Percentiles rank a stretch among this genome's conserved stretches.
Evolutionary conservation across 1,140 invertebrate species (phyloP).

Genomic region (Drosophila pseudoobscura): DNA sequence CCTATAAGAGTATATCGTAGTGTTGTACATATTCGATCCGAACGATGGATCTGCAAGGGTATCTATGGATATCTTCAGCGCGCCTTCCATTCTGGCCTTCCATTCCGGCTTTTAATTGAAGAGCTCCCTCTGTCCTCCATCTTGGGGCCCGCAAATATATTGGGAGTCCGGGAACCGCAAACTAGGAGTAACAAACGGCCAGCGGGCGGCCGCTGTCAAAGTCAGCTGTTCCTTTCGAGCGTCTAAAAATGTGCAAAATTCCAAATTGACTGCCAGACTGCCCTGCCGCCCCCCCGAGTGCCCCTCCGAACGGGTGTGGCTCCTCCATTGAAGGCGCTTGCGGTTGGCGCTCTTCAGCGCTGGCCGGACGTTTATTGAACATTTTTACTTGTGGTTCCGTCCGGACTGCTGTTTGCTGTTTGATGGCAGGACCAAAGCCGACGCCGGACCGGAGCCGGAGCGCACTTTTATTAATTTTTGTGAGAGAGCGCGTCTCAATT

Average conservation of each 20-base stretch:
- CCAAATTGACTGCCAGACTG: slow-evolving; percentile 65
- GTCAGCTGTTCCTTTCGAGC: slow-evolving; percentile 52
- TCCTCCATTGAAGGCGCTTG: slow-evolving; percentile 72
- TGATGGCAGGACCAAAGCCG: background rate
- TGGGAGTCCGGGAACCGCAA: slow-evolving; percentile 58
- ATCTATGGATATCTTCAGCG: too few species aligned
- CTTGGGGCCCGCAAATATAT: slow-evolving; percentile 44
- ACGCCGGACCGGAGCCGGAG: slow-evolving; percentile 5
- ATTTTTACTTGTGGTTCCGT: slow-evolving; percentile 73
- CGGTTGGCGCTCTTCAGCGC: slow-evolving; percentile 46
- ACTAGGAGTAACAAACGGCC: slow-evolving; percentile 71
- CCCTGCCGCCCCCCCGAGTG: background rate
- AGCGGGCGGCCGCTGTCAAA: slow-evolving; percentile 61
- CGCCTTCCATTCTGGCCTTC: slow-evolving; percentile 6
- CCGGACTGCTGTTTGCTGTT: slow-evolving; percentile 6
- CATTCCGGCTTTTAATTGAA: slow-evolving; percentile 57
- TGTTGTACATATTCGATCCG: background rate
- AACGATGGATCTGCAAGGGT: too few species aligned
- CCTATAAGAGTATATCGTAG: too few species aligned
- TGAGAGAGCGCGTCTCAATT: slow-evolving; percentile 59
- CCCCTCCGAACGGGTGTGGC: slow-evolving; percentile 5
- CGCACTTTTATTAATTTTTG: slow-evolving; percentile 72
- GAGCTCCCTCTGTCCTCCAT: slow-evolving; percentile 19
- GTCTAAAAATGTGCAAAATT: slow-evolving; percentile 63
- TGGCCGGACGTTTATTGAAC: slow-evolving; percentile 75